Evolutionary conservation across 2,113 vertebrate genomes (phyloP).

Genomic region (Marcusenius ussheri): DNA sequence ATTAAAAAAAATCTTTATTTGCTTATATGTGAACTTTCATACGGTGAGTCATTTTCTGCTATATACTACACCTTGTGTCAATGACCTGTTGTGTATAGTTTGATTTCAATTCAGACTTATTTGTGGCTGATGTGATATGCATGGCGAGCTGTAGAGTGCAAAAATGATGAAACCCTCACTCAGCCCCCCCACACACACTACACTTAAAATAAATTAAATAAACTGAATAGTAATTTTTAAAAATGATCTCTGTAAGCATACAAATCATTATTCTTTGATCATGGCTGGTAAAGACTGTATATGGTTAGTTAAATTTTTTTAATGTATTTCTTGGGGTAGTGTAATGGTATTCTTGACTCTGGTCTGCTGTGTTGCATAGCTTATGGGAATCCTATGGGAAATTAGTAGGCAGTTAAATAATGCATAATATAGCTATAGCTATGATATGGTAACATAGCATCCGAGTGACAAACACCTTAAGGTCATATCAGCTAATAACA

Average conservation of each 20-base stretch:
- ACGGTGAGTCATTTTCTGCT: not conserved
- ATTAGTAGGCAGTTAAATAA: not conserved
- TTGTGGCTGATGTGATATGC: too few relatives aligned
- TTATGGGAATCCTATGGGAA: not conserved
- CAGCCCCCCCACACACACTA: not conserved
- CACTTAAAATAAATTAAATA: not conserved
- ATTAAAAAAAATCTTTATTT: not conserved
- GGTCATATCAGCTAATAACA: not conserved
- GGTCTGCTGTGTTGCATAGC: not conserved
- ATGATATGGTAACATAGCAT: not conserved
- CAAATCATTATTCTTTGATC: not conserved
- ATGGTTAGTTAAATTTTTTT: not conserved
- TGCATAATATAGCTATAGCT: not conserved
- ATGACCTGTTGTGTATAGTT: too few relatives aligned
- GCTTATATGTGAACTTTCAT: not conserved
- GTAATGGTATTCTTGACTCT: not conserved
- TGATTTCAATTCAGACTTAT: too few relatives aligned
- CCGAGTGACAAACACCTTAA: not conserved
- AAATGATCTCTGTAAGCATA: not conserved
- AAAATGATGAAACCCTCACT: too few relatives aligned
- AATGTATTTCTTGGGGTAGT: not conserved
- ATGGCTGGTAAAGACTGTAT: not conserved
- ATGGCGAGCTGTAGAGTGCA: too few relatives aligned
- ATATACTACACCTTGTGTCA: too few relatives aligned
- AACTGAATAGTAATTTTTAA: not conserved